Conservation (phyloP, 2,888 invertebrate genomes). For the Cataglyphis albicans region DNA sequence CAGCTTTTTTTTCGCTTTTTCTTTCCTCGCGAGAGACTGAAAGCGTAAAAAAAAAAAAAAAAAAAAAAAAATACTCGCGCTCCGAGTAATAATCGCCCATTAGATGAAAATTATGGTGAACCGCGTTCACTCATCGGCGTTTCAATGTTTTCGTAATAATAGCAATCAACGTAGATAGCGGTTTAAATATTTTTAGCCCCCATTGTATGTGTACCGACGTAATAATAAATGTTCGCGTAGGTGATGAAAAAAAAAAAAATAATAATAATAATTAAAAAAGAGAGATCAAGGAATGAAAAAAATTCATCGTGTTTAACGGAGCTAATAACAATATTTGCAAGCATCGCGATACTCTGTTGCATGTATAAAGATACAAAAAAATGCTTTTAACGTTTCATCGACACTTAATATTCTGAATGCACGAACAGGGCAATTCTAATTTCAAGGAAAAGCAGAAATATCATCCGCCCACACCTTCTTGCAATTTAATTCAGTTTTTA, state of each 20-base stretch:
- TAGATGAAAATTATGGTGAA: slow-evolving; percentile 3
- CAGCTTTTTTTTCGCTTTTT: not conserved
- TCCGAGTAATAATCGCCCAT: slow-evolving; percentile 20
- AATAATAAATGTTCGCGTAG: slow-evolving; percentile 1
- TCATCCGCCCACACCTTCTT: not conserved
- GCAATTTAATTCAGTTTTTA: slow-evolving; percentile 31
- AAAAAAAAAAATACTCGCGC: no score
- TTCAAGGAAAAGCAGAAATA: not conserved
- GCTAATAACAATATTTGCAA: slow-evolving; percentile 20
- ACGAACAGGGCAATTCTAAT: slow-evolving; percentile 21
- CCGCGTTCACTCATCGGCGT: no score
- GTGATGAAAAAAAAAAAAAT: not conserved
- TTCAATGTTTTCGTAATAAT: slow-evolving; percentile 5
- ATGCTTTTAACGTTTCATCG: slow-evolving; percentile 38
- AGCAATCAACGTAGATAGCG: not conserved
- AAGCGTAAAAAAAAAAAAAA: not conserved
- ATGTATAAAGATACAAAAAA: slow-evolving; percentile 8
- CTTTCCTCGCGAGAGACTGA: not conserved
- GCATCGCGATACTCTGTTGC: not conserved
- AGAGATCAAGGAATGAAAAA: not conserved
- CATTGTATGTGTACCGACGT: not conserved
- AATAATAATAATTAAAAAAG: not conserved
- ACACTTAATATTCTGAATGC: slow-evolving; percentile 44
- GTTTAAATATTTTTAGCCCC: not conserved
- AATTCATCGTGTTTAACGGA: slow-evolving; percentile 32